Conservation (phyloP, 2,888 invertebrate genomes). For the Metellina segmentata region DNA sequence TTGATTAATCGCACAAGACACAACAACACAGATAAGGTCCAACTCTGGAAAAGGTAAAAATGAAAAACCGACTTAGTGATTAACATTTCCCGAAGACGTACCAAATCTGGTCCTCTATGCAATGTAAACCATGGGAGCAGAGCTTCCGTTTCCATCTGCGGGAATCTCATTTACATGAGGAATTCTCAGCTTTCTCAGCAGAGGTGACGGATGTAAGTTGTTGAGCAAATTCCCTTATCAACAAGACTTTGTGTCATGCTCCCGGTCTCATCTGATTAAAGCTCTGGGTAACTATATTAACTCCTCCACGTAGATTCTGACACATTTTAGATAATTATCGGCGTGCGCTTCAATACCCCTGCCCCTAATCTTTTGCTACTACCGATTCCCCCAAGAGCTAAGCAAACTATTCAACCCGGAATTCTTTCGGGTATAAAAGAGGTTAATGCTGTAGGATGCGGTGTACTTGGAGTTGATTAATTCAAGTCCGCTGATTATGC, state of each 20-base stretch:
- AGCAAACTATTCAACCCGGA: slow-evolving; percentile 61
- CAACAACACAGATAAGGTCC: no score
- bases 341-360: slow-evolving; percentile 39
- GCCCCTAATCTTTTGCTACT: slow-evolving; percentile 42
- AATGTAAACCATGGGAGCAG: no score
- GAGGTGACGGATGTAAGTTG: slow-evolving; percentile 18
- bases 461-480: slow-evolving; percentile 60
- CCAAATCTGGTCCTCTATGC: no score
- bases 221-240: slow-evolving; percentile 37
- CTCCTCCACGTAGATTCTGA: slow-evolving; percentile 48
- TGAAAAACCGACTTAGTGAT: no score
- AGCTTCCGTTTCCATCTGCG: no score
- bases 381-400: slow-evolving; percentile 35
- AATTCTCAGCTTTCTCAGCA: not conserved
- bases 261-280: slow-evolving; percentile 43
- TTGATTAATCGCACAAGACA: no score
- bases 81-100: no score
- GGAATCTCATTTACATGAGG: not conserved
- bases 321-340: slow-evolving; percentile 71
- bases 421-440: slow-evolving; percentile 66
- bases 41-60: no score
- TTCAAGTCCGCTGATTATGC: slow-evolving; percentile 71
- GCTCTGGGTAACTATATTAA: slow-evolving; percentile 50
- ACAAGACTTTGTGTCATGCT: slow-evolving; percentile 39
- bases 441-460: slow-evolving; percentile 58